Base-by-base conservation (phyloP, 2,797 vertebrate genomes). In the Labeo calbasu region DNA sequence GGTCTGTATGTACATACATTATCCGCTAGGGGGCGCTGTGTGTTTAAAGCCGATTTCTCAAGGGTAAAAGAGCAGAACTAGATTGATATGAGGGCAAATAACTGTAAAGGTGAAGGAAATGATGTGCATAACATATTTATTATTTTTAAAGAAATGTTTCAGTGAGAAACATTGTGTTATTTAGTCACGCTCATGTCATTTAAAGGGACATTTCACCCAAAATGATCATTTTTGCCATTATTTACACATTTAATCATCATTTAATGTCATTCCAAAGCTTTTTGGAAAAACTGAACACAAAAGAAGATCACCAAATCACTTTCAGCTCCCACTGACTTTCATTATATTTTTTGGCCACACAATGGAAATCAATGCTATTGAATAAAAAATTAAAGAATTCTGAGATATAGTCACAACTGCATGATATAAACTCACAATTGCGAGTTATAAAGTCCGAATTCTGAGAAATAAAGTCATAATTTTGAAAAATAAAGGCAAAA, bases 51-150 rank as follows among this genome's bases (percentile, higher is more conserved):
- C 8, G 57, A 61, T 12, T 23, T 13, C 57, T 61, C 57, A 25
- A 25, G n/a, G 57, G 25, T 13, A 6, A 25, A 13, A 25, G 57
- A 59, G n/a, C 57, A 59, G 57, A 53, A 19, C 5, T 53, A 17
- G 15, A 53, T 53, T 2, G 15, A 61, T 23, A 25, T 2, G 4
- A 23, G 55, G 2, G 76, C 11, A 43, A 63, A 46, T 77, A 43
- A 43, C 61, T 32, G 25, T 63, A 65, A 12, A 12, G 75, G 40
- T 78, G 23, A 21, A 46, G 40, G 66, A 69, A 43, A 43, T 21
- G 14, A 48, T 77, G 59, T 50, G 59, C 32, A 63, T 15, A 46
- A 78, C 61, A 19, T 78, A 65, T 78, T 65, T 79, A 50, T 78
- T 48, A 25, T 28, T 12, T 23, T 28, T 66, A 28, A 63, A 63